phyloP scores from a whole-genome alignment of 2,888 invertebrate species.

The Blastobasis lacticolella region DNA sequence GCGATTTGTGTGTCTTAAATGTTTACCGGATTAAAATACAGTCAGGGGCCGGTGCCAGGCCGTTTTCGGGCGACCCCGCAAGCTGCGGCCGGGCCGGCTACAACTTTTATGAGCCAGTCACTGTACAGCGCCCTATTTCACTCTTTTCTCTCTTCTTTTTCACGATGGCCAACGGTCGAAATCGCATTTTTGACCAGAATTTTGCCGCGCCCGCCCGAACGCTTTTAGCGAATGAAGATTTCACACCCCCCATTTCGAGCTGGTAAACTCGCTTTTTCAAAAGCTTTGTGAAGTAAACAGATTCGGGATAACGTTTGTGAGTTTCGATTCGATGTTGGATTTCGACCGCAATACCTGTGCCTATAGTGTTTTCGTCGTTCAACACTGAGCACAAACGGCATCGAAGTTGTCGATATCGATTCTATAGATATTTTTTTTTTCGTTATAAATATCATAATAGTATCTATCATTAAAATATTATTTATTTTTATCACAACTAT shows the following conservation, averaged over 20 bases:
- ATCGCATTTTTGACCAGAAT: constrained; percentile 49
- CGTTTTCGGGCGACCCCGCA: constrained; percentile 38
- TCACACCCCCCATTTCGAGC: constrained; percentile 23
- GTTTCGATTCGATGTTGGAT: too few species aligned
- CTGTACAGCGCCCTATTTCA: constrained; percentile 19
- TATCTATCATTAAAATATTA: too few species aligned
- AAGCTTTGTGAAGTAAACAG: too few species aligned
- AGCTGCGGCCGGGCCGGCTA: constrained; percentile 32
- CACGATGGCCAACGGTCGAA: constrained; percentile 39
- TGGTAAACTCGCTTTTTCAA: too few species aligned
- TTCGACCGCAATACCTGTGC: too few species aligned
- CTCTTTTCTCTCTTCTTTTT: constrained; percentile 36
- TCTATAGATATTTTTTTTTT: too few species aligned
- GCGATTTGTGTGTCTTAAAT: not conserved
- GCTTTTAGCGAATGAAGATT: constrained; percentile 44
- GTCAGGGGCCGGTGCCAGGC: not conserved
- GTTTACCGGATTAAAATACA: constrained; percentile 1
- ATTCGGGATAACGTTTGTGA: too few species aligned
- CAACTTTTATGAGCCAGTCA: constrained; percentile 58
- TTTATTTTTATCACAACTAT: too few species aligned
- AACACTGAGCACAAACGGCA: too few species aligned
- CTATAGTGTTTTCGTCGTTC: too few species aligned
- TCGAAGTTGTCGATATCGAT: too few species aligned
- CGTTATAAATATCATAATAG: too few species aligned
- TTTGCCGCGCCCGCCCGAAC: constrained; percentile 43